These are phyloP conservation scores for Sebastes itinus DNA, from an alignment of 2,797 vertebrate species.

Conservation along the genomic window DNA sequence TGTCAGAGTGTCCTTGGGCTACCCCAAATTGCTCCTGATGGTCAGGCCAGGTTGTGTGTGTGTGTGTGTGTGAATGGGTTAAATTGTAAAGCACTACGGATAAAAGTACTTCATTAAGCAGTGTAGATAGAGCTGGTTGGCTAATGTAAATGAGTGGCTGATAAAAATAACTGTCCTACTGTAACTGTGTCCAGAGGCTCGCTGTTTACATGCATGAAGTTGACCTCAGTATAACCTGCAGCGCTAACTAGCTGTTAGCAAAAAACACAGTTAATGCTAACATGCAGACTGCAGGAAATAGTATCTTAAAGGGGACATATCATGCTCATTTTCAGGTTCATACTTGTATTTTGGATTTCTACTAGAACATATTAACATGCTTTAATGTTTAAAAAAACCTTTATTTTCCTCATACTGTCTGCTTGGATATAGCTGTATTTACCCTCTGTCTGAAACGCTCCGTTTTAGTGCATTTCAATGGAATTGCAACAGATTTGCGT, in stretches of 20 bases:
- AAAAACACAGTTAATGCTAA: not conserved
- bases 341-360: too few relatives aligned
- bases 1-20: not conserved
- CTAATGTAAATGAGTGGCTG: not conserved
- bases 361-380: too few relatives aligned
- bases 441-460: too few relatives aligned
- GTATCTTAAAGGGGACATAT: not conserved
- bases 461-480: too few relatives aligned
- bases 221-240: not conserved
- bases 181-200: not conserved
- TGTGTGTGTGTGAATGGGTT: not conserved
- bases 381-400: too few relatives aligned
- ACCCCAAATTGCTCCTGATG: not conserved
- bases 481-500: too few relatives aligned
- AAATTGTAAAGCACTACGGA: not conserved
- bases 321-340: too few relatives aligned
- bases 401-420: too few relatives aligned
- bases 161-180: not conserved
- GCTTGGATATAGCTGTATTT: too few relatives aligned
- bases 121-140: not conserved
- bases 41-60: not conserved
- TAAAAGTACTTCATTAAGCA: not conserved
- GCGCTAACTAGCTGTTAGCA: not conserved
- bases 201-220: not conserved
- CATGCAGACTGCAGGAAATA: not conserved